Base-by-base conservation (phyloP, 2,888 invertebrate species). In the Tortrix viridana region DNA sequence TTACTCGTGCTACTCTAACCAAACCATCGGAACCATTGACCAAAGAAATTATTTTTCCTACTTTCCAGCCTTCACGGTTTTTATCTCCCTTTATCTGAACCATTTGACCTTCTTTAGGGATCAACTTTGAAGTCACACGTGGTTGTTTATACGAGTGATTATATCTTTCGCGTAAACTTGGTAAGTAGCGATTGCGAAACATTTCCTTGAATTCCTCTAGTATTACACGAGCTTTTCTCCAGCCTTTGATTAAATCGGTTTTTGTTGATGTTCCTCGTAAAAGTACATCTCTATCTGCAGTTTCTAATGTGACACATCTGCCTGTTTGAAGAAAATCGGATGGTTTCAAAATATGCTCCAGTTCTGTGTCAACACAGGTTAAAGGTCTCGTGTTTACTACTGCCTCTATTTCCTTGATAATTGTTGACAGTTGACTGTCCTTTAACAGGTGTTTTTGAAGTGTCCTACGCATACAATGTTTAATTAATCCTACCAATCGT, bases 371-470 rank as follows among this genome's bases (percentile, higher is more conserved):
- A 18, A 69, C 65, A 1, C 14, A 18, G 1, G 67, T 69, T 7
- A 69, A 54, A 4, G 67, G 69, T 32, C 67, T 44, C 12, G 65
- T 46, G 44, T 69, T 69, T 4, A 69, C 52, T 0, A 69, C 65
- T 9, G 65, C 56, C 58, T 67, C 63, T 7, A 67, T 41, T 57
- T 69, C 67, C 20, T 67, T 69, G 1, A 67, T 9, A 0, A 69
- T 38, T 1, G 67, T 69, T 1, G 5, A 14, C 19, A 69, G 32
- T 44, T 69, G 62, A 18, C 18, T 60, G 18, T 67, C 49, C 1
- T 43, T 57, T 0, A 66, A 9, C 14, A 66, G 19, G 18, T 66
- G 67, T 41, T 66, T 67, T 5, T 63, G 63, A 9, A 69, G 19
- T 9, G 69, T 65, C n/a, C 60, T 41, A 22, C 65, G 65, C 5